Conservation (phyloP, 2,113 vertebrate genomes). For the Strix aluco region DNA sequence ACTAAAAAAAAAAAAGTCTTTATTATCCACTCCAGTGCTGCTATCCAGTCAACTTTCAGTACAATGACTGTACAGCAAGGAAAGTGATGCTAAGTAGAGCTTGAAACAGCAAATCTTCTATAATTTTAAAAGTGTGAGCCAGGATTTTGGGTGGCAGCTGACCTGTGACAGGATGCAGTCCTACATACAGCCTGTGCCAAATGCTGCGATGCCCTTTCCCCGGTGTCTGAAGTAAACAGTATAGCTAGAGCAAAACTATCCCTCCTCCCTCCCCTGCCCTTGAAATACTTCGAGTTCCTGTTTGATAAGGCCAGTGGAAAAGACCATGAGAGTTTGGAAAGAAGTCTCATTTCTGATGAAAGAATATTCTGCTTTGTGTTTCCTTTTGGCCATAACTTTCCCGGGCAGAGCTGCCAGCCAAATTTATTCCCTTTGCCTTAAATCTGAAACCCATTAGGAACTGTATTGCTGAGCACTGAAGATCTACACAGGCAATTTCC, state of each 20-base stretch:
- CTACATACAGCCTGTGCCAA: not conserved
- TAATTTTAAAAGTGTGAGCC: not conserved
- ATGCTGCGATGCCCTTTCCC: not conserved
- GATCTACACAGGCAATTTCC: not conserved
- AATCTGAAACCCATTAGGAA: not conserved
- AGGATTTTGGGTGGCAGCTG: not conserved
- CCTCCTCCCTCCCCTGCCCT: not conserved
- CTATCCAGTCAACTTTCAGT: not conserved
- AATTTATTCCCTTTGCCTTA: not conserved
- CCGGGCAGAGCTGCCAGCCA: not conserved
- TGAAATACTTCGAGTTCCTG: not conserved
- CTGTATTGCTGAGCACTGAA: not conserved
- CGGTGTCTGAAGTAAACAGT: not conserved
- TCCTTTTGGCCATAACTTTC: not conserved
- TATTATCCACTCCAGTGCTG: not conserved
- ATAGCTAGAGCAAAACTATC: not conserved
- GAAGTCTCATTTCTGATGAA: not conserved
- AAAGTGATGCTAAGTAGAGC: not conserved
- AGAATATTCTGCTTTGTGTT: not conserved
- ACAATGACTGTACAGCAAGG: not conserved
- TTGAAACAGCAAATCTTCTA: not conserved
- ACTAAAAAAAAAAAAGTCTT: not conserved
- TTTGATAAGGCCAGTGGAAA: not conserved
- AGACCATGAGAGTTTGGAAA: not conserved
- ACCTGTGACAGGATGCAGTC: not conserved